These are phyloP conservation scores for Metaphire vulgaris DNA, from an alignment of 1,140 invertebrate genomes.

Conservation along the genomic window DNA sequence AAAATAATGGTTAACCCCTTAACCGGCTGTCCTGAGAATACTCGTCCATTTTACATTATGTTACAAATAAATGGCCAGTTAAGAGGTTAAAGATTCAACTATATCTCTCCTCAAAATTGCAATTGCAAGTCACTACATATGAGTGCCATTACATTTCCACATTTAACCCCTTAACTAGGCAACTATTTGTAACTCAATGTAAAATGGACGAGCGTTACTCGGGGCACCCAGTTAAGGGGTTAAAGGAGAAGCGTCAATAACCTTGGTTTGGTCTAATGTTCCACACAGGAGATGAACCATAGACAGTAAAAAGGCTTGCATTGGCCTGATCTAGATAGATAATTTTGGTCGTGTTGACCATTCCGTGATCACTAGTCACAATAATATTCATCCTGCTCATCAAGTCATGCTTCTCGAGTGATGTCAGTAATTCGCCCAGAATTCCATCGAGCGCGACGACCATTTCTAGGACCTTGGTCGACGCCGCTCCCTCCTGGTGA, in stretches of 20 bases:
- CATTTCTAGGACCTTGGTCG: constrained; percentile 37
- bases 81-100: too few relatives aligned
- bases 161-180: constrained; percentile 61
- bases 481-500: constrained; percentile 48
- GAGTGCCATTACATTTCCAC: too few relatives aligned
- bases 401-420: constrained; percentile 44
- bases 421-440: constrained; percentile 40
- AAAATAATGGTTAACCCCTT: too few relatives aligned
- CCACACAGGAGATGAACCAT: constrained; percentile 27
- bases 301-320: constrained; percentile 51
- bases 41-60: too few relatives aligned
- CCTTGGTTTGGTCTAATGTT: constrained; percentile 28
- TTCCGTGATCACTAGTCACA: constrained; percentile 70
- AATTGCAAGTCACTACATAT: too few relatives aligned
- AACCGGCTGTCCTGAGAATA: too few relatives aligned
- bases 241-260: constrained; percentile 21
- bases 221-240: too few relatives aligned
- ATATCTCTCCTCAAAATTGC: too few relatives aligned
- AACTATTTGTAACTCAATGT: too few relatives aligned
- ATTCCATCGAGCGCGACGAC: constrained; percentile 40
- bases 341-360: constrained; percentile 55
- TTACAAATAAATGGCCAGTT: too few relatives aligned
- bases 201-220: too few relatives aligned
- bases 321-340: constrained; percentile 59
- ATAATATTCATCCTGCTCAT: constrained; percentile 61